phyloP scores from a whole-genome alignment of 2,113 vertebrate species.

The Oxygymnocypris stewartii region DNA sequence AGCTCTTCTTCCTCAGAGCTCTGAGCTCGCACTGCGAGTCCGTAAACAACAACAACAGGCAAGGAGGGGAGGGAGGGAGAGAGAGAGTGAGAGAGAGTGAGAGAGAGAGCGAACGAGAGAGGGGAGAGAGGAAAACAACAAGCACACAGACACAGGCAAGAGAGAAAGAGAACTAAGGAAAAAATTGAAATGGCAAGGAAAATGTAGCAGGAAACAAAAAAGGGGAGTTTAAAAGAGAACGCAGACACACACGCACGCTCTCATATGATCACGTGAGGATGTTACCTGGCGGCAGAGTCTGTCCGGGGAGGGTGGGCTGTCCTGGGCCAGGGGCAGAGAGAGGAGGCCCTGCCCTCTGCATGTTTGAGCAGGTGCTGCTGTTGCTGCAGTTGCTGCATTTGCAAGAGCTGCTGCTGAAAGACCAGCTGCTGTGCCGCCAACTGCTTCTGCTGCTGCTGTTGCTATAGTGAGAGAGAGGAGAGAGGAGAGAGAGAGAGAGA shows the following conservation, averaged over 20 bases:
- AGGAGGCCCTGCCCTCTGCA: slow-evolving; percentile 99
- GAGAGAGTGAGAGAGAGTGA: slow-evolving; percentile 47
- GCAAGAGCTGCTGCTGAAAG: slow-evolving; percentile 99
- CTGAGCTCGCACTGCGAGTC: slow-evolving; percentile 59
- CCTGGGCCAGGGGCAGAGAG: slow-evolving; percentile 94
- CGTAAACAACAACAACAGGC: slow-evolving; percentile 73
- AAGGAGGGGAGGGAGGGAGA: slow-evolving; percentile 51
- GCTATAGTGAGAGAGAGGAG: slow-evolving; percentile 70
- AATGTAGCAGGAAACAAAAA: slow-evolving; percentile 47
- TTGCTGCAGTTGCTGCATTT: slow-evolving; percentile 99
- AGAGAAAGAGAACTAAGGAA: slow-evolving; percentile 53
- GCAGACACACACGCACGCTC: background rate
- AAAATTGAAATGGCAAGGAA: slow-evolving; percentile 36
- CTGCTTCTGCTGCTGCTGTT: slow-evolving; percentile 89
- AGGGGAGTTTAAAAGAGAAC: slow-evolving; percentile 39
- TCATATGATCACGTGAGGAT: background rate
- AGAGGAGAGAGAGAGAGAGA: slow-evolving; percentile 16
- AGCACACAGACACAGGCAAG: slow-evolving; percentile 51
- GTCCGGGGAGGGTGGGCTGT: slow-evolving; percentile 94
- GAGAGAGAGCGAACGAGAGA: slow-evolving; percentile 48
- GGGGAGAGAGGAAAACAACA: slow-evolving; percentile 41
- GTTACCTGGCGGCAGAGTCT: slow-evolving; percentile 93
- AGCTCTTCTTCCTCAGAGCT: slow-evolving; percentile 57
- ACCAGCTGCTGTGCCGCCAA: slow-evolving; percentile 99
- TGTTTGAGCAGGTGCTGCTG: slow-evolving; percentile 98